phyloP scores from a whole-genome alignment of 2,113 vertebrate genomes.

The human (Homo sapiens) region DNA sequence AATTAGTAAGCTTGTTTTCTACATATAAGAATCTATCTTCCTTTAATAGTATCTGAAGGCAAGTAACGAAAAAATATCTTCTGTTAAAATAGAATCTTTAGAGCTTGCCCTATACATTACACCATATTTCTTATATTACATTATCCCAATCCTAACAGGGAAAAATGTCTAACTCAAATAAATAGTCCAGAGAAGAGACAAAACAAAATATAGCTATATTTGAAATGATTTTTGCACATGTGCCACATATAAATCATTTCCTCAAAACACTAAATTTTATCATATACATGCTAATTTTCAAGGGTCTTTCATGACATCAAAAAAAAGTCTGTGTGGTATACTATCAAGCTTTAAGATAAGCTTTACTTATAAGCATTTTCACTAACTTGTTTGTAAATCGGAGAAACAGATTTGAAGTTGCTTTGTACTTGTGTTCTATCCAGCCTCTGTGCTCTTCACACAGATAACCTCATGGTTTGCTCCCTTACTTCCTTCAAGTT shows the following conservation, averaged over 20 bases:
- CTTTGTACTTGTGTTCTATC: not conserved
- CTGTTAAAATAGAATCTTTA: not conserved
- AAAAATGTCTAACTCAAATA: conserved; percentile 11
- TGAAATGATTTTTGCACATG: not conserved
- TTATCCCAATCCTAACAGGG: not conserved
- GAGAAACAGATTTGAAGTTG: not conserved
- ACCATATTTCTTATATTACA: not conserved
- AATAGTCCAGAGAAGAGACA: not conserved
- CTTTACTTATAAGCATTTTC: not conserved
- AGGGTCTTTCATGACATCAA: not conserved
- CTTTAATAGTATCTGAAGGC: not conserved
- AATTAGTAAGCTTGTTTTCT: not conserved
- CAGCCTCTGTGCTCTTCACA: not conserved
- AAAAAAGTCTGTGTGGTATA: not conserved
- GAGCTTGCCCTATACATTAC: not conserved
- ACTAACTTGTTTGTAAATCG: not conserved
- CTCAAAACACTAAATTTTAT: not conserved
- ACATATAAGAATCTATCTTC: not conserved
- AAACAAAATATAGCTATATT: not conserved
- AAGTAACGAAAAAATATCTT: not conserved
- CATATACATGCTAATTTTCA: not conserved
- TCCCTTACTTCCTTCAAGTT: not conserved
- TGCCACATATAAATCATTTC: not conserved
- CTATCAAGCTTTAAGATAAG: not conserved
- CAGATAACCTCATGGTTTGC: not conserved